Evolutionary conservation across 1,140 invertebrate genomes (phyloP).

Genomic region (Ostrea denselamellosa): DNA sequence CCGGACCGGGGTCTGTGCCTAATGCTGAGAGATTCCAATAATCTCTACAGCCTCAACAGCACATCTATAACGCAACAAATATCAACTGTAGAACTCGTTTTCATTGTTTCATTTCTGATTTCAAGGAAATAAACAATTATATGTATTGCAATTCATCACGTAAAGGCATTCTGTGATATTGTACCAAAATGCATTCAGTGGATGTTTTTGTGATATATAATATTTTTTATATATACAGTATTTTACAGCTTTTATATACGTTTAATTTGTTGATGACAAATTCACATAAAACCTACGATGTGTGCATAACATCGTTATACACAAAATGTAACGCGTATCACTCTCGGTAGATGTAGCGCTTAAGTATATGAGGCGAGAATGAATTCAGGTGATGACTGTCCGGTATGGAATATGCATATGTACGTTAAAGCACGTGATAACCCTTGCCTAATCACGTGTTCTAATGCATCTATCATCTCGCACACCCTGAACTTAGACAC

Average conservation of each 20-base stretch:
- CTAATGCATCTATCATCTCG: no score
- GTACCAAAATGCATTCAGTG: not conserved
- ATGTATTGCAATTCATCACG: not conserved
- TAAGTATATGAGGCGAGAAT: no score
- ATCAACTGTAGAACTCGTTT: not conserved
- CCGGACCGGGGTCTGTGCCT: not conserved
- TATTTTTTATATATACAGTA: not conserved
- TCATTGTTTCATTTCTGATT: not conserved
- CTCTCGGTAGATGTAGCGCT: no score
- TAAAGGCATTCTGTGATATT: slow-evolving; percentile 9
- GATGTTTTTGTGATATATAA: not conserved
- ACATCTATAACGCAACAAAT: not conserved
- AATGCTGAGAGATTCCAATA: not conserved
- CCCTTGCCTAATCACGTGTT: no score
- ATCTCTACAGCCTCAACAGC: not conserved
- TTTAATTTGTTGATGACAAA: not conserved
- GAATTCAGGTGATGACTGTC: no score
- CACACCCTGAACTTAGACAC: no score
- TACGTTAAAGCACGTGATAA: no score
- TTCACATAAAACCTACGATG: no score
- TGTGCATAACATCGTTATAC: no score
- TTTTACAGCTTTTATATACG: no score
- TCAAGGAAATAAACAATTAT: not conserved
- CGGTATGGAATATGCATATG: no score
- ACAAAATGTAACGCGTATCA: no score